A percentile compares a stretch with the other conserved stretches of the same genome.
These are phyloP conservation scores for Palythoa grandis DNA, from an alignment of 92 coral and sea anemone species.

Conservation along the genomic window DNA sequence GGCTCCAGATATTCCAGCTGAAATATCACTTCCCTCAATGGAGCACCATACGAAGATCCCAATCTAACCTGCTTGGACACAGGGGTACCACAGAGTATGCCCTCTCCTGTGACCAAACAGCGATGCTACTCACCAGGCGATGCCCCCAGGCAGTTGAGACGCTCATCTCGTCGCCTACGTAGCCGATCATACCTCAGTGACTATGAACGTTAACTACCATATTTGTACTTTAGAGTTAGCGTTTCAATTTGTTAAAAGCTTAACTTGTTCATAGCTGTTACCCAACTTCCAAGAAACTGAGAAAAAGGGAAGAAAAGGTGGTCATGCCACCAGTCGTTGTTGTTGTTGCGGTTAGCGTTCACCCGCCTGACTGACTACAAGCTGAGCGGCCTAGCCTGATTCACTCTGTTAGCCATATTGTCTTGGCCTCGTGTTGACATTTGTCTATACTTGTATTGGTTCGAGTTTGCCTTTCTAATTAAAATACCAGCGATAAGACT, in stretches of 20 bases:
- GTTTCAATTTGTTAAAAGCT: neutral
- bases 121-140: neutral
- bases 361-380: too few species aligned
- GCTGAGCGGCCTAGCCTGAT: neutral
- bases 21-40: conserved; percentile 10
- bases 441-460: neutral
- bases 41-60: neutral
- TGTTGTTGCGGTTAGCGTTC: too few species aligned
- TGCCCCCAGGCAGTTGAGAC: neutral
- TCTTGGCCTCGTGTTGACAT: too few species aligned
- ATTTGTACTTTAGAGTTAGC: conserved; percentile 8
- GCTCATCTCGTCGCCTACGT: neutral
- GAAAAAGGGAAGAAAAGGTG: neutral
- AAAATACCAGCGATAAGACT: too few species aligned
- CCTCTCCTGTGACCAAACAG: conserved; percentile 7
- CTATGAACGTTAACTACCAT: neutral
- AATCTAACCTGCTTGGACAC: conserved; percentile 3
- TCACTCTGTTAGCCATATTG: too few species aligned
- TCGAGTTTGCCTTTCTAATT: too few species aligned
- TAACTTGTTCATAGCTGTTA: neutral
- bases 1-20: neutral
- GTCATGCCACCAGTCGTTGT: neutral
- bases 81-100: neutral
- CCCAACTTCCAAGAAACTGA: neutral
- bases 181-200: neutral